Conservation (phyloP, 2,797 vertebrate species). For the Australoheros facetus region DNA sequence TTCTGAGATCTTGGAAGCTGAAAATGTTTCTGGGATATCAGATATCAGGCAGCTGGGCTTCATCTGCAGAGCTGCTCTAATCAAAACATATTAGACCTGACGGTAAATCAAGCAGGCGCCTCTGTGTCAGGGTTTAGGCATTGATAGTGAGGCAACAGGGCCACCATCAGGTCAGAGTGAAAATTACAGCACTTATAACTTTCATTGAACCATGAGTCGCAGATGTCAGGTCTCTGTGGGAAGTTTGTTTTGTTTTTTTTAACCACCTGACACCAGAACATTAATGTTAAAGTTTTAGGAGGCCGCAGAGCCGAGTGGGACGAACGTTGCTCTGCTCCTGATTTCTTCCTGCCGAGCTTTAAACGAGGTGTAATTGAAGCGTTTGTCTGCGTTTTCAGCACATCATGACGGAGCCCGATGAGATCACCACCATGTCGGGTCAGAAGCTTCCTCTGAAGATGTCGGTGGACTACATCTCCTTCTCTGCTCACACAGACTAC, state of each 20-base stretch:
- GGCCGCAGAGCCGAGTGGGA: too few relatives aligned
- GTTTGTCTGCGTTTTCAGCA: slow-evolving; percentile 78
- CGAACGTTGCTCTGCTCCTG: too few relatives aligned
- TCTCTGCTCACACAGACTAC: slow-evolving; percentile 97
- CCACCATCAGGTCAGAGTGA: background rate
- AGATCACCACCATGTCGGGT: slow-evolving; percentile 96
- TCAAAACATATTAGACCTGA: background rate
- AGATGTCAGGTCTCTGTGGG: too few relatives aligned
- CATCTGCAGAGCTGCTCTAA: background rate
- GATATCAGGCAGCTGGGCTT: background rate
- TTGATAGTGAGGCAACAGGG: background rate
- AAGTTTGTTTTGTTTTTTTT: too few relatives aligned
- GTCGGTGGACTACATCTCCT: slow-evolving; percentile 99
- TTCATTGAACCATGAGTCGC: too few relatives aligned
- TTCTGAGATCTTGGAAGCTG: background rate
- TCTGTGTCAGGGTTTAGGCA: background rate
- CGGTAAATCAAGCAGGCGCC: too few relatives aligned
- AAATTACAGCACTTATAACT: background rate
- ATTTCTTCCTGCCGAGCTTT: too few relatives aligned
- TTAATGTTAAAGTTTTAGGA: too few relatives aligned
- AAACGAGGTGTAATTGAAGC: too few relatives aligned
- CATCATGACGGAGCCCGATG: slow-evolving; percentile 97
- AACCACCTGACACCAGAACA: too few relatives aligned
- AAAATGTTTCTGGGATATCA: background rate
- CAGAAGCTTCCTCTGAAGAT: slow-evolving; percentile 96